Conservation (phyloP, 35 echinoderm and acorn worm species). For the Acanthaster planci region DNA sequence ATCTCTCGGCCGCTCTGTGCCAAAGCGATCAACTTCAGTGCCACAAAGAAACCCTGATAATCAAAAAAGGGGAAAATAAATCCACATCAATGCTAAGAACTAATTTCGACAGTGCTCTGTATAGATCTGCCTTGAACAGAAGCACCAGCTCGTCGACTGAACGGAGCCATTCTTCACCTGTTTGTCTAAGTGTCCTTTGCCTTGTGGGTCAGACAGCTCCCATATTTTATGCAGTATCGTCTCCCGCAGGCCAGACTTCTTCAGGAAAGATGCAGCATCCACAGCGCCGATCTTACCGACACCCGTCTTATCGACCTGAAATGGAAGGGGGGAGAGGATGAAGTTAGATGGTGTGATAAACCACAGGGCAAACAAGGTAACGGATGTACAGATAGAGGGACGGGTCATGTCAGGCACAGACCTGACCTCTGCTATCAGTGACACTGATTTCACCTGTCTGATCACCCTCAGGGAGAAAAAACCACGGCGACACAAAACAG, state of each 20-base stretch:
- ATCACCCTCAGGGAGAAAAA: no score
- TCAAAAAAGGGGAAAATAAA: not conserved
- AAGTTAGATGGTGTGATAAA: not conserved
- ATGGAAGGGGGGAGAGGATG: not conserved
- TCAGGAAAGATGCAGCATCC: constrained; percentile 85
- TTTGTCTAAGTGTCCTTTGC: constrained; percentile 87
- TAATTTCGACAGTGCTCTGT: no score
- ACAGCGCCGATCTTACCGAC: constrained; percentile 78
- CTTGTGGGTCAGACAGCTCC: constrained; percentile 82
- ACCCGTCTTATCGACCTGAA: constrained; percentile 70
- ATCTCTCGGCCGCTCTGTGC: constrained; percentile 94
- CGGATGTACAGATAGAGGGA: no score
- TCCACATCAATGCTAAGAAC: no score
- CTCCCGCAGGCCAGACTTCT: constrained; percentile 86
- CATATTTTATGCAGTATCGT: constrained; percentile 90
- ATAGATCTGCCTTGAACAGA: no score
- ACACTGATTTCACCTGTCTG: no score
- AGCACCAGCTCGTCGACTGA: no score
- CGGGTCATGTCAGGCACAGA: no score
- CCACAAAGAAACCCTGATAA: constrained; percentile 71
- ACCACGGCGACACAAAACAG: no score
- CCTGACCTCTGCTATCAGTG: no score
- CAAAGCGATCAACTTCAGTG: constrained; percentile 83
- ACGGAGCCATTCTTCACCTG: constrained; percentile 38
- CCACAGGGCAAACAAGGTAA: no score